phyloP scores from a whole-genome alignment of 2,113 vertebrate species.

The Sialia sialis region DNA sequence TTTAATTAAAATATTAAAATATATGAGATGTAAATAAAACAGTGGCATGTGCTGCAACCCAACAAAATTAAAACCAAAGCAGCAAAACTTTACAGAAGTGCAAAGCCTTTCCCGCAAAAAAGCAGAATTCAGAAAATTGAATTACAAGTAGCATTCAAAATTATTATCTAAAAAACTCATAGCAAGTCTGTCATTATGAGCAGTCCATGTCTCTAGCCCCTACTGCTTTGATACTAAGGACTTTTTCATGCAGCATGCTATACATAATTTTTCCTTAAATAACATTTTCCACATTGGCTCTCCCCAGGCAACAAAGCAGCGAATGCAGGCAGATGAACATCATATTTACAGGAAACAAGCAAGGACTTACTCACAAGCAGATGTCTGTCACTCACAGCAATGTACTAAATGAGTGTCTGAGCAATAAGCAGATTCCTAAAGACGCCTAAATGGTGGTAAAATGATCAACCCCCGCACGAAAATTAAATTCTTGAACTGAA shows the following conservation, averaged over 20 bases:
- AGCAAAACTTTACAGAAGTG: not conserved
- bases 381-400: not conserved
- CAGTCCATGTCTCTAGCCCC: not conserved
- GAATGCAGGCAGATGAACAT: not conserved
- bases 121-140: not conserved
- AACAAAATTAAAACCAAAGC: not conserved
- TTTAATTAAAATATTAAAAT: not conserved
- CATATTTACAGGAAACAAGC: not conserved
- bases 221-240: not conserved
- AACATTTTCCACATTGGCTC: not conserved
- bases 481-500: not conserved
- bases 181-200: not conserved
- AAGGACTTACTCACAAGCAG: not conserved
- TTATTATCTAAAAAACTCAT: not conserved
- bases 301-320: not conserved
- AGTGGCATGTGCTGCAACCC: not conserved
- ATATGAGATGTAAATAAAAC: not conserved
- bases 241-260: not conserved
- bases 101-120: not conserved
- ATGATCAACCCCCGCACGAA: rapidly evolving
- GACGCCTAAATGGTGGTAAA: not conserved
- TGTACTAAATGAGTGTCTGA: not conserved
- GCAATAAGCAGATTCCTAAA: not conserved
- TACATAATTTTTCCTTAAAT: not conserved
- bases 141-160: not conserved